Percentiles rank a stretch among this genome's conserved stretches.
Conservation (phyloP, 1,140 invertebrate species). For the Ips typographus region DNA sequence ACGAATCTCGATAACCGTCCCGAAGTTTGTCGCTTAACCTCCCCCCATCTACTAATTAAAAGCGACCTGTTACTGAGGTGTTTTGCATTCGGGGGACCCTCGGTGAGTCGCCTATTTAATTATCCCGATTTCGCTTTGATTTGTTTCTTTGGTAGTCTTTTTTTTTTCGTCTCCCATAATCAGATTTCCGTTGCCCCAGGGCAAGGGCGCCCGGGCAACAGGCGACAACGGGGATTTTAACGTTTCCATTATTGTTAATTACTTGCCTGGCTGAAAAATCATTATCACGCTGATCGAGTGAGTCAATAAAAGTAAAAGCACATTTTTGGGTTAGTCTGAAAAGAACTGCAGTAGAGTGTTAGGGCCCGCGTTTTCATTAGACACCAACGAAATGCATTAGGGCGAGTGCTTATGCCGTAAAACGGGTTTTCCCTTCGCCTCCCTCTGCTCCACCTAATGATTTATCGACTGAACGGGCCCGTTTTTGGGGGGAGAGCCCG, state of each 20-base stretch:
- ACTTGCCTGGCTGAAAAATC: neutral
- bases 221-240: neutral
- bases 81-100: constrained; percentile 23
- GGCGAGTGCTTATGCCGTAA: constrained; percentile 27
- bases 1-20: no score
- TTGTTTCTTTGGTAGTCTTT: constrained; percentile 19
- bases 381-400: constrained; percentile 30
- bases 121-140: constrained; percentile 25
- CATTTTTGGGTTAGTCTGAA: no score
- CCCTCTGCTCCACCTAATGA: constrained; percentile 23
- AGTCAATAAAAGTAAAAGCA: no score
- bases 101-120: constrained; percentile 27
- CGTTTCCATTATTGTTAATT: no score
- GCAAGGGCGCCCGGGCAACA: constrained; percentile 1
- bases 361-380: constrained; percentile 22
- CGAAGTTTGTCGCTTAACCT: neutral
- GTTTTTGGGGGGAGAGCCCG: constrained; percentile 18
- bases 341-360: neutral
- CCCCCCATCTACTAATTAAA: constrained; percentile 13
- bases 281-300: neutral
- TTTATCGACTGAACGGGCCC: constrained; percentile 34
- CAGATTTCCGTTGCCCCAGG: constrained; percentile 23
- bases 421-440: constrained; percentile 18
- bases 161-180: constrained; percentile 3
- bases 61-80: constrained; percentile 24